phyloP scores from a whole-genome alignment of 30 jellyfish, hydroid and myxozoan species.

The Hydra vulgaris region DNA sequence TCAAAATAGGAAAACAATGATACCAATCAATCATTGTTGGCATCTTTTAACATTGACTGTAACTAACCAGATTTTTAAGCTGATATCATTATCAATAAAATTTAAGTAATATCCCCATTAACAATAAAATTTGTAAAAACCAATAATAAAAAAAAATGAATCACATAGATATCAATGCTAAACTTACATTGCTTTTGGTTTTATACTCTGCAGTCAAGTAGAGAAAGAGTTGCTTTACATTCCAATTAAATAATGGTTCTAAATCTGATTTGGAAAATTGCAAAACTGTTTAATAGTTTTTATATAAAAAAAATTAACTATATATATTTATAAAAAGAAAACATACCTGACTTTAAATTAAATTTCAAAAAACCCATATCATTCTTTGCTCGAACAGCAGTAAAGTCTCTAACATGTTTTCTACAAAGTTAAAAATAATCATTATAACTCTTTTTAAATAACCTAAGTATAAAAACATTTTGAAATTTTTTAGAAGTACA shows the following conservation, averaged over 20 bases:
- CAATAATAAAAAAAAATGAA: too few relatives aligned
- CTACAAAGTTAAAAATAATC: conserved; percentile 11
- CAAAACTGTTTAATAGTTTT: background rate
- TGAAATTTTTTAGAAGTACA: too few relatives aligned
- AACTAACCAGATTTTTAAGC: too few relatives aligned
- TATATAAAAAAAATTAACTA: background rate
- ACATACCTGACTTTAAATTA: conserved; percentile 45
- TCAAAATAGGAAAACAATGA: too few relatives aligned
- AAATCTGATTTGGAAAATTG: conserved; percentile 27
- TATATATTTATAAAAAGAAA: background rate
- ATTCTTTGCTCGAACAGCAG: conserved; percentile 60
- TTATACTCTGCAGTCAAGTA: conserved; percentile 76
- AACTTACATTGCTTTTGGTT: conserved; percentile 62
- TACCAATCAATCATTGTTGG: too few relatives aligned
- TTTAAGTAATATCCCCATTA: too few relatives aligned
- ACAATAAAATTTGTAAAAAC: too few relatives aligned
- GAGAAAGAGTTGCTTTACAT: conserved; percentile 59
- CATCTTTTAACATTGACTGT: too few relatives aligned
- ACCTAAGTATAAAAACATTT: too few relatives aligned
- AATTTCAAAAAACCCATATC: conserved; percentile 75
- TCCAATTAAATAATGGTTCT: conserved; percentile 85
- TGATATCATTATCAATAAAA: too few relatives aligned
- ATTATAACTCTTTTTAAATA: too few relatives aligned
- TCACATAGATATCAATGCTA: too few relatives aligned
- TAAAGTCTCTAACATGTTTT: conserved; percentile 82